Conservation (phyloP, 1,140 invertebrate genomes). For the Hyposmocoma kahamanoa region DNA sequence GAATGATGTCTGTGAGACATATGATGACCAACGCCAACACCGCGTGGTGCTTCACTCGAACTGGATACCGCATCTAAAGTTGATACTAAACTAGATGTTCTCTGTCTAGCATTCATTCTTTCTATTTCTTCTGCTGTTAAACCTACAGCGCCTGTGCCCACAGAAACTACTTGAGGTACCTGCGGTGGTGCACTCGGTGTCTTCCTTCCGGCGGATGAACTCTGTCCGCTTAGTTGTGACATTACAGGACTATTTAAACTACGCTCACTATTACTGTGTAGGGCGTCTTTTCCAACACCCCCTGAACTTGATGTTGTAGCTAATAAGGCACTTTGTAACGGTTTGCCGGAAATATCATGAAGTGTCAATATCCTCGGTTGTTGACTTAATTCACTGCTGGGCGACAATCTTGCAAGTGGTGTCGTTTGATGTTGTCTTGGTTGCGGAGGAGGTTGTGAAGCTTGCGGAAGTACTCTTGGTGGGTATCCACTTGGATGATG, state of each 20-base stretch:
- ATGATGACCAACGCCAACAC: conserved; percentile 78
- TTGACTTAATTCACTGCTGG: conserved; percentile 93
- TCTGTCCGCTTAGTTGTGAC: conserved; percentile 90
- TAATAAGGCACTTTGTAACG: conserved; percentile 88
- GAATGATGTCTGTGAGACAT: conserved; percentile 79
- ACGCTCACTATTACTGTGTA: conserved; percentile 91
- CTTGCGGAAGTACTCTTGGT: conserved; percentile 80
- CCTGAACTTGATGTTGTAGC: conserved; percentile 91
- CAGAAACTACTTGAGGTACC: conserved; percentile 75
- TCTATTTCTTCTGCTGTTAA: conserved; percentile 95
- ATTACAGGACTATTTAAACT: conserved; percentile 93
- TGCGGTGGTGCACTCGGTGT: conserved; percentile 76
- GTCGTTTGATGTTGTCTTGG: conserved; percentile 88
- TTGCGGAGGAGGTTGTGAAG: conserved; percentile 76
- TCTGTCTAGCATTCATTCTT: conserved; percentile 88
- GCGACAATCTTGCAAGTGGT: conserved; percentile 90
- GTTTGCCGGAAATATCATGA: conserved; percentile 95
- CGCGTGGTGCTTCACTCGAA: conserved; percentile 87
- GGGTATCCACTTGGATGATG: conserved; percentile 80
- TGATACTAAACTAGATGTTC: conserved; percentile 91
- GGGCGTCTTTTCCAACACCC: conserved; percentile 86
- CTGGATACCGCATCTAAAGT: conserved; percentile 94
- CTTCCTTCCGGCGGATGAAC: conserved; percentile 83
- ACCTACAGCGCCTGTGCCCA: conserved; percentile 81
- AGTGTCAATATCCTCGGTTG: conserved; percentile 92